Conservation (phyloP, 1,140 invertebrate species). For the Chironomus tepperi region DNA sequence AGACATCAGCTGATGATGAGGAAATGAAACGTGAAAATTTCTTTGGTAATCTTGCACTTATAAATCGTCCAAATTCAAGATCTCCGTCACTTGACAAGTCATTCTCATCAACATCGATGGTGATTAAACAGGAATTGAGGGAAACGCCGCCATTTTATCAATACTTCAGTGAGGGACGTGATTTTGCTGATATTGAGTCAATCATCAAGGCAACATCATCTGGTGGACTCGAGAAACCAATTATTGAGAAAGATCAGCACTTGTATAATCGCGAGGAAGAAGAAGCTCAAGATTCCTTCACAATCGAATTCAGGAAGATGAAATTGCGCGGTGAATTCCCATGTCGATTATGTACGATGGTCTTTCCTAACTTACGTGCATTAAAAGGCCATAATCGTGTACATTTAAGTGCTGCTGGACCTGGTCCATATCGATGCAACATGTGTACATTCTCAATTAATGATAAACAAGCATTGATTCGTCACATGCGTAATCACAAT, state of each 20-base stretch:
- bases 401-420: conserved; percentile 58
- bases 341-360: conserved; percentile 71
- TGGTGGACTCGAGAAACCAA: conserved; percentile 49
- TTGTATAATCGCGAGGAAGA: conserved; percentile 49
- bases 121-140: background rate
- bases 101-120: conserved; percentile 34
- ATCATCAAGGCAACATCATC: conserved; percentile 67
- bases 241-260: conserved; percentile 3
- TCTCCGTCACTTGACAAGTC: conserved; percentile 39
- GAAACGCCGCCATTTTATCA: conserved; percentile 7
- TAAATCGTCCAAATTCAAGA: conserved; percentile 47
- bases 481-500: conserved; percentile 88
- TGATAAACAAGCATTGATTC: conserved; percentile 81
- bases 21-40: conserved; percentile 62
- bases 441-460: conserved; percentile 83
- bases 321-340: conserved; percentile 80
- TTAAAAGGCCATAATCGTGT: conserved; percentile 81
- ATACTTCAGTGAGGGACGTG: conserved; percentile 30
- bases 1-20: conserved; percentile 26
- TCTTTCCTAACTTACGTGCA: conserved; percentile 81
- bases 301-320: conserved; percentile 72
- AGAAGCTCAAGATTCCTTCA: conserved; percentile 70
- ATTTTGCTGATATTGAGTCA: conserved; percentile 75
- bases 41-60: conserved; percentile 67
- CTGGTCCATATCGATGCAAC: conserved; percentile 78